phyloP scores from a whole-genome alignment of 2,113 vertebrate species.

The Micromys minutus region DNA sequence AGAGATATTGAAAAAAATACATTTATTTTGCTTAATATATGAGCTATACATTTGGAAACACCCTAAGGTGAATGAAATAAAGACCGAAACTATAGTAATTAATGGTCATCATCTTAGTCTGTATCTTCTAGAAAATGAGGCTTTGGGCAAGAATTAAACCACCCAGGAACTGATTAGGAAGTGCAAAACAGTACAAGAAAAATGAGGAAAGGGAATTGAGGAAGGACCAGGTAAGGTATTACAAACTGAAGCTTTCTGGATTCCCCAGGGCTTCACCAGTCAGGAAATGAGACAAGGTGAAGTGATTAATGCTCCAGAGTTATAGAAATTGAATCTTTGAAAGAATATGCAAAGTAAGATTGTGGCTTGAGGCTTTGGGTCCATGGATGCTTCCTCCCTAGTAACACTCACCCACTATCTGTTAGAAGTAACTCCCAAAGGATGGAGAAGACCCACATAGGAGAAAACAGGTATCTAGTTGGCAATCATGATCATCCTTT shows the following conservation, averaged over 20 bases:
- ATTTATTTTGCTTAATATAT: background rate
- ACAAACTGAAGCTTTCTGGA: background rate
- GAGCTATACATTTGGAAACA: background rate
- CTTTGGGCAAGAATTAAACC: background rate
- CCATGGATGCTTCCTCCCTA: background rate
- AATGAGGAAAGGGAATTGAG: background rate
- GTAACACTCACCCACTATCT: background rate
- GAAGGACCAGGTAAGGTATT: background rate
- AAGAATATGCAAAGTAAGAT: background rate
- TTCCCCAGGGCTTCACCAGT: background rate
- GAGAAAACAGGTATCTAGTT: background rate
- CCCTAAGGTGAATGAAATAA: background rate
- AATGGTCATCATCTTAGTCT: background rate
- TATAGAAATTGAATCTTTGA: background rate
- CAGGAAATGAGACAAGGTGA: background rate
- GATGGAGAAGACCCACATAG: background rate
- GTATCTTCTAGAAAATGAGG: background rate
- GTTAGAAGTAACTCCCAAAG: background rate
- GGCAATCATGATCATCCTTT: background rate
- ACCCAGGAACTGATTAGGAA: background rate
- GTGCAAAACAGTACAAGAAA: background rate
- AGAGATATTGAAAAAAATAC: conserved; percentile 7
- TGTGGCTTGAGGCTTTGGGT: background rate
- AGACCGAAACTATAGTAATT: background rate
- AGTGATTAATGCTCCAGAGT: background rate